Percentiles rank a stretch among this genome's conserved stretches.
Evolutionary conservation across 2,797 vertebrate genomes (phyloP).

Genomic region (Salmo trutta): DNA sequence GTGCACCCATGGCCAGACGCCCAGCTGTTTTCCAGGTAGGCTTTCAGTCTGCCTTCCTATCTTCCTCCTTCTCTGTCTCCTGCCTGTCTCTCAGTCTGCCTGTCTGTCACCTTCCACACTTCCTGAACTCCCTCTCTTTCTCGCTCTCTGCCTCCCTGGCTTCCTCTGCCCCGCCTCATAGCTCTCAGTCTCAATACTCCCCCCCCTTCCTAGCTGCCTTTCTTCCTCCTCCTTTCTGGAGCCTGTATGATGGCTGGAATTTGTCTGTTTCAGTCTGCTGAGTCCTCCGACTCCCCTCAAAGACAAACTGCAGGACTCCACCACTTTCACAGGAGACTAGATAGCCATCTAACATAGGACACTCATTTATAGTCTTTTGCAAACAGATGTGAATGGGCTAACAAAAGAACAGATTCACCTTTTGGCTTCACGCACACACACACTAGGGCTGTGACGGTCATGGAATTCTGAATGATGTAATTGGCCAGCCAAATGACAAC

Average conservation of each 20-base stretch:
- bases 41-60: not conserved
- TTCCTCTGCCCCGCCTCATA: no score
- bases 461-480: no score
- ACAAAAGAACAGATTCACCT: no score
- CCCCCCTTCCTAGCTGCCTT: constrained; percentile 19
- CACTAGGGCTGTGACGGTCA: no score
- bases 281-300: not conserved
- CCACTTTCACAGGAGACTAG: not conserved
- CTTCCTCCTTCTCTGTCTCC: not conserved
- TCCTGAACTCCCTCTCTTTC: no score
- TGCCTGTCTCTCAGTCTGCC: no score
- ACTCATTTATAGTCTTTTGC: no score
- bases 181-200: constrained; percentile 33
- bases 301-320: not conserved
- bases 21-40: not conserved
- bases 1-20: not conserved
- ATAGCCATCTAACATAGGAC: not conserved
- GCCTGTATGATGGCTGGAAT: not conserved
- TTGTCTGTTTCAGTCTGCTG: not conserved
- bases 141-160: no score
- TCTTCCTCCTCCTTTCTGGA: not conserved
- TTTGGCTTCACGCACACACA: no score
- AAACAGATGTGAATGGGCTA: no score
- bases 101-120: no score
- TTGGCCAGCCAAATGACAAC: no score